A percentile compares a stretch with the other conserved stretches of the same genome.
phyloP scores from a whole-genome alignment of 1,140 invertebrate genomes.

The Pinna nobilis region DNA sequence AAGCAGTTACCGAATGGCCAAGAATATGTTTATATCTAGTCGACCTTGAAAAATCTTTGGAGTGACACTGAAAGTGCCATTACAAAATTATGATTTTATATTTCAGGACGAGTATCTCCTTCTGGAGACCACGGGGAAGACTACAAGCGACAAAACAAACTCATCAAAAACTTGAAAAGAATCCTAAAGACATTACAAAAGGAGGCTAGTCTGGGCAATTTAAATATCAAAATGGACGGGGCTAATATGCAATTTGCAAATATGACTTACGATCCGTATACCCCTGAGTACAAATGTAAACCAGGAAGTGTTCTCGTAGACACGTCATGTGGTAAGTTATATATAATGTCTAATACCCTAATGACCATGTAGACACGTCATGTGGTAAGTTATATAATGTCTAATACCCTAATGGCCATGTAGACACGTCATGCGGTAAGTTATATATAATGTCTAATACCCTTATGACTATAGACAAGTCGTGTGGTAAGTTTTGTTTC shows the following conservation, averaged over 20 bases:
- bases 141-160: slow-evolving; percentile 46
- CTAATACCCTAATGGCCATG: slow-evolving; percentile 58
- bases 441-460: too few species aligned
- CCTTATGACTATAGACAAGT: not conserved
- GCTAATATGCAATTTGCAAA: slow-evolving; percentile 59
- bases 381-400: not conserved
- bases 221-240: slow-evolving; percentile 69
- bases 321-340: slow-evolving; percentile 72
- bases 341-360: too few species aligned
- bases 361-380: not conserved
- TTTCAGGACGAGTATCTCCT: slow-evolving; percentile 46
- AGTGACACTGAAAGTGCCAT: too few species aligned
- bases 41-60: too few species aligned
- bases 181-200: slow-evolving; percentile 63
- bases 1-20: too few species aligned
- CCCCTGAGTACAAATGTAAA: slow-evolving; percentile 71
- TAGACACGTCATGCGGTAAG: slow-evolving; percentile 73
- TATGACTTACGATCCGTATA: slow-evolving; percentile 59
- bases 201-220: slow-evolving; percentile 67
- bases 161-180: slow-evolving; percentile 59
- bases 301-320: slow-evolving; percentile 71
- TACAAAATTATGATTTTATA: too few species aligned
- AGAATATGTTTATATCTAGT: too few species aligned
- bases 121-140: slow-evolving; percentile 38
- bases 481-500: not conserved